Evolutionary conservation across 2,888 invertebrate species (phyloP), one percentile per base, ranked within the genome.

Genomic region (Synergus gifuensis): DNA sequence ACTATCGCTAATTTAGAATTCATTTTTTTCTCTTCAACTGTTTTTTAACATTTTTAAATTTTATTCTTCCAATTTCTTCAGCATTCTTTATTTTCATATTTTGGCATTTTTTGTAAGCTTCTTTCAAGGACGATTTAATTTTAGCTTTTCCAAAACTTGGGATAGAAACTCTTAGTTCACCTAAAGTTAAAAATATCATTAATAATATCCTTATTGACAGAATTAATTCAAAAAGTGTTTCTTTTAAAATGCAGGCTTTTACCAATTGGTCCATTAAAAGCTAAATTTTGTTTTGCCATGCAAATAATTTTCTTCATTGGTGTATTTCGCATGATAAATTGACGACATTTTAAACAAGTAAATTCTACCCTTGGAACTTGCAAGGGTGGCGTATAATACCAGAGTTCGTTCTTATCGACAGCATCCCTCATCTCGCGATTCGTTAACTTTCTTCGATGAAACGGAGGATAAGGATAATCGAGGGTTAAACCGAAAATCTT

Each of bases 371-470:
- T 64, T 3, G 64, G 64, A 36, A 67, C 46, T 67, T 67, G 67
- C 12, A 22, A 67, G 16, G 42, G 46, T 2, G 66, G 46, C 16
- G 40, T n/a, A 67, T 28, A 67, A 28, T 22, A 46, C 46, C 14
- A 46, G 67, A 18, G 46, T 46, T 67, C 67, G 44, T 46, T 28
- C 14, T 67, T 67, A 67, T 67, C 67, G 14, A 46, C 67, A 67
- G 46, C 67, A 67, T 46, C 67, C 67, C 67, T 67, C 46, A 67
- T 22, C 67, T 44, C 14, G 8, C 14, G 67, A 22, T 22, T 67
- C 46, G 28, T 67, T 22, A 46, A 46, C 44, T 67, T 67, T 12
- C 46, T 46, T 44, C 44, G 44, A 18, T 67, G 16, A 49, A 46
- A 7, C 1, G 46, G 46, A 67, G 18, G 44, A 67, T 44, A 44